These are phyloP conservation scores for Grapholita molesta DNA, from an alignment of 1,140 invertebrate genomes.

Conservation along the genomic window DNA sequence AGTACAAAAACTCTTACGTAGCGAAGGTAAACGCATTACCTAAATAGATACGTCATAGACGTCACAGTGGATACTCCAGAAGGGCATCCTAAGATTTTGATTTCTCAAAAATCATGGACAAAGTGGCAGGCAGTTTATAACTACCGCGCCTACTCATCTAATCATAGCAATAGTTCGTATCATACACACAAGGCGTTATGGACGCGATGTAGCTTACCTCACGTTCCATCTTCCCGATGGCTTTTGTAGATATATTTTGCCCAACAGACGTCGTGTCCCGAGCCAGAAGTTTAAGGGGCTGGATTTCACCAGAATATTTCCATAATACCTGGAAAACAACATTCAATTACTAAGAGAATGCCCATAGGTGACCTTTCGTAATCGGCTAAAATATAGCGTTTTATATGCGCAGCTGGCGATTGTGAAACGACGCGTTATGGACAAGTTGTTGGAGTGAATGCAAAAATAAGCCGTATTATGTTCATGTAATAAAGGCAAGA, in stretches of 20 bases:
- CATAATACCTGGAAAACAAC: conserved; percentile 82
- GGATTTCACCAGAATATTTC: conserved; percentile 88
- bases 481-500: neutral
- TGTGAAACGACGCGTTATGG: neutral
- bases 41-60: too few relatives aligned
- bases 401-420: conserved; percentile 4
- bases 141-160: neutral
- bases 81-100: too few relatives aligned
- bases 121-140: too few relatives aligned
- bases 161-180: neutral
- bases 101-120: too few relatives aligned
- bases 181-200: neutral
- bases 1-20: too few relatives aligned
- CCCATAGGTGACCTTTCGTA: neutral
- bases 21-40: too few relatives aligned
- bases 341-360: neutral
- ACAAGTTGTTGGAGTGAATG: neutral
- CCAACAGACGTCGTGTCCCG: conserved; percentile 90
- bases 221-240: conserved; percentile 86
- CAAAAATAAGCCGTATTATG: neutral
- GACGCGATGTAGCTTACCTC: conserved; percentile 73
- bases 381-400: conserved; percentile 2
- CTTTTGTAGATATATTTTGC: conserved; percentile 92
- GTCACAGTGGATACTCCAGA: too few relatives aligned
- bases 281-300: conserved; percentile 88